Evolutionary conservation across 2,888 invertebrate species (phyloP).

Genomic region (Synanthedon vespiformis): DNA sequence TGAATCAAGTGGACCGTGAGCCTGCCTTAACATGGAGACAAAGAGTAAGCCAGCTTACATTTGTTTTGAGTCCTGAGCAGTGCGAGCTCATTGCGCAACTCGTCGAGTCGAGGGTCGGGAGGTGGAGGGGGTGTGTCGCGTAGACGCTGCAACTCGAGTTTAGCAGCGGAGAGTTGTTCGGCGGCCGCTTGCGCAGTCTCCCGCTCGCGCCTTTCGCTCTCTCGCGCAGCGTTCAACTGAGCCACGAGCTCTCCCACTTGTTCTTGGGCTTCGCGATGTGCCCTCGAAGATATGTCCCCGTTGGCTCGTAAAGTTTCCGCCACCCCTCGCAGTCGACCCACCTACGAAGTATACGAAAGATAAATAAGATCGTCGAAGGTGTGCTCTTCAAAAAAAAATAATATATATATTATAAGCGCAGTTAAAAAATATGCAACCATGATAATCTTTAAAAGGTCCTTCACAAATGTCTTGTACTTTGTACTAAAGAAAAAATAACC

Average conservation of each 20-base stretch:
- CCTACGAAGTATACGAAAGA: slow-evolving; percentile 22
- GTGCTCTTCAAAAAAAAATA: neutral
- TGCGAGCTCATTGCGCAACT: slow-evolving; percentile 79
- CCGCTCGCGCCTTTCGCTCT: slow-evolving; percentile 59
- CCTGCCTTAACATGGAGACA: too few species aligned
- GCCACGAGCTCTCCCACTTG: slow-evolving; percentile 59
- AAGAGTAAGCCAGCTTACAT: slow-evolving; percentile 53
- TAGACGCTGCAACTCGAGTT: slow-evolving; percentile 74
- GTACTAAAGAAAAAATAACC: too few species aligned
- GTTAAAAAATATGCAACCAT: too few species aligned
- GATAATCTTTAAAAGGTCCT: too few species aligned
- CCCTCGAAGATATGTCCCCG: slow-evolving; percentile 65
- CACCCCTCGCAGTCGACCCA: slow-evolving; percentile 61
- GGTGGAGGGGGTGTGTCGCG: slow-evolving; percentile 74
- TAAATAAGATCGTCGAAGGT: neutral
- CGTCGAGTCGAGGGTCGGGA: slow-evolving; percentile 80
- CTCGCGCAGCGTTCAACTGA: slow-evolving; percentile 58
- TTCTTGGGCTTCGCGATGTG: slow-evolving; percentile 66
- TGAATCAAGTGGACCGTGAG: too few species aligned
- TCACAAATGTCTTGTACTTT: too few species aligned
- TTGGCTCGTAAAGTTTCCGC: slow-evolving; percentile 72
- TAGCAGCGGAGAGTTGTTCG: slow-evolving; percentile 74
- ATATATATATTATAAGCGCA: too few species aligned
- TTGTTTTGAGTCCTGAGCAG: slow-evolving; percentile 81
- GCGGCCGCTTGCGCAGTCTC: slow-evolving; percentile 65